Conservation (phyloP, 2,888 invertebrate species). For the Torymus tubicola region DNA sequence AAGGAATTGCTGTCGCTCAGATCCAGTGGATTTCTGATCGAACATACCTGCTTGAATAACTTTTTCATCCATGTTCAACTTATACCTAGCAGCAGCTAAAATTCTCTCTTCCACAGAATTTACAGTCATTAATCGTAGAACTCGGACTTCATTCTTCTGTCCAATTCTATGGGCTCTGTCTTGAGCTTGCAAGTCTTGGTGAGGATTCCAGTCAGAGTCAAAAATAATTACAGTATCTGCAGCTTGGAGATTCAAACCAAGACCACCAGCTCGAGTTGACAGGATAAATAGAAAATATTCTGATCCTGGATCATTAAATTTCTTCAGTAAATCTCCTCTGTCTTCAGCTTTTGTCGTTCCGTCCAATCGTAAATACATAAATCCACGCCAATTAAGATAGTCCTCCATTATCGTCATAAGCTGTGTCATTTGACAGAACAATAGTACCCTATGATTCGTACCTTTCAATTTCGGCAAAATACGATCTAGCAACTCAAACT, state of each 20-base stretch:
- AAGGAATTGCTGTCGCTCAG: conserved; percentile 96
- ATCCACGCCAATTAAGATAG: conserved; percentile 93
- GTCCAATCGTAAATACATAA: conserved; percentile 94
- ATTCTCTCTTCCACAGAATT: conserved; percentile 99
- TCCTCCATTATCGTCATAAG: conserved; percentile 99
- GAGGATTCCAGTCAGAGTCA: conserved; percentile 99
- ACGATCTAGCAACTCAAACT: conserved; percentile 97
- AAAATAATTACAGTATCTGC: conserved; percentile 99
- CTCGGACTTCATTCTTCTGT: conserved; percentile 98
- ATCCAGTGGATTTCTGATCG: conserved; percentile 98
- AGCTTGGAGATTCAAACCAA: conserved; percentile 98
- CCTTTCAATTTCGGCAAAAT: conserved; percentile 97
- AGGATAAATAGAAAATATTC: conserved; percentile 97
- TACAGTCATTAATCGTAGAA: conserved; percentile 97
- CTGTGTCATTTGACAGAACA: conserved; percentile 99
- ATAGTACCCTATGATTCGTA: conserved; percentile 93
- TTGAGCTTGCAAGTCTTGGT: conserved; percentile 99
- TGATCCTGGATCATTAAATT: conserved; percentile 92
- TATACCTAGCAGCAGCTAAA: conserved; percentile 97
- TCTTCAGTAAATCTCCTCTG: conserved; percentile 93
- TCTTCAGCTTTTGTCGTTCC: conserved; percentile 99
- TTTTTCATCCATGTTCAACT: conserved; percentile 99
- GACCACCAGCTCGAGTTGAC: conserved; percentile 97
- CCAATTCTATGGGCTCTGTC: conserved; percentile 99
- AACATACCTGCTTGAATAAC: conserved; percentile 99